Percentiles rank a stretch among this genome's conserved stretches.
Conservation (phyloP, 2,888 invertebrate genomes). For the Mystacides longicornis region DNA sequence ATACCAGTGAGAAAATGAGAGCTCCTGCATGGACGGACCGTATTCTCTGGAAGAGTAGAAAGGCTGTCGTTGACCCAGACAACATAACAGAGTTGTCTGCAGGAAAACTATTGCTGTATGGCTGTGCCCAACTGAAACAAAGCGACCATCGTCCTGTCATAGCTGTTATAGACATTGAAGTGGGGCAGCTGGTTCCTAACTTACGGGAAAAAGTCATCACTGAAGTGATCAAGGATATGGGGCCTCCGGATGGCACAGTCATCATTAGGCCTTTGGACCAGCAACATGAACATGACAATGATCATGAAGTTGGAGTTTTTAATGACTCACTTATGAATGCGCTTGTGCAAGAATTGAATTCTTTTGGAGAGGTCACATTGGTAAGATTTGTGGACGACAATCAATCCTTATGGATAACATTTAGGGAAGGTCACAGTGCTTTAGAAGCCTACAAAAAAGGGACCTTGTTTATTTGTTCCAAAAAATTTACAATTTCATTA, state of each 20-base stretch:
- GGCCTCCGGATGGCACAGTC: conserved; percentile 93
- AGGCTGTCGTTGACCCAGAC: conserved; percentile 64
- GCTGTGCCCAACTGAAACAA: conserved; percentile 90
- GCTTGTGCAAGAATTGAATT: conserved; percentile 71
- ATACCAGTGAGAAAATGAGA: conserved; percentile 95
- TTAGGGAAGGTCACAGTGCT: conserved; percentile 83
- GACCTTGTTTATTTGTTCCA: conserved; percentile 55
- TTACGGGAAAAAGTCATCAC: conserved; percentile 75
- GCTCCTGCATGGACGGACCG: conserved; percentile 99
- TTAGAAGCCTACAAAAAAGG: conserved; percentile 59
- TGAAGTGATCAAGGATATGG: conserved; percentile 77
- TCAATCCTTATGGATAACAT: conserved; percentile 86
- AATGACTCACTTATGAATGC: conserved; percentile 75
- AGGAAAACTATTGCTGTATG: conserved; percentile 81
- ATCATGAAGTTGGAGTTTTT: conserved; percentile 55
- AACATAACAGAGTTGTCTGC: conserved; percentile 58
- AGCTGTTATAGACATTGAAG: conserved; percentile 82
- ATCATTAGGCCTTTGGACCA: conserved; percentile 58
- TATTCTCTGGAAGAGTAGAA: conserved; percentile 84
- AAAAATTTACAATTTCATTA: conserved; percentile 61
- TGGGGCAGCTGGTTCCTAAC: conserved; percentile 69
- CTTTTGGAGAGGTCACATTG: conserved; percentile 83
- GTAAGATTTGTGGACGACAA: conserved; percentile 78
- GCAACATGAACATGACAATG: conserved; percentile 45
- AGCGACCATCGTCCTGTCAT: conserved; percentile 97